Conservation (phyloP, 1,140 invertebrate genomes). For the Branchinecta lynchi region DNA sequence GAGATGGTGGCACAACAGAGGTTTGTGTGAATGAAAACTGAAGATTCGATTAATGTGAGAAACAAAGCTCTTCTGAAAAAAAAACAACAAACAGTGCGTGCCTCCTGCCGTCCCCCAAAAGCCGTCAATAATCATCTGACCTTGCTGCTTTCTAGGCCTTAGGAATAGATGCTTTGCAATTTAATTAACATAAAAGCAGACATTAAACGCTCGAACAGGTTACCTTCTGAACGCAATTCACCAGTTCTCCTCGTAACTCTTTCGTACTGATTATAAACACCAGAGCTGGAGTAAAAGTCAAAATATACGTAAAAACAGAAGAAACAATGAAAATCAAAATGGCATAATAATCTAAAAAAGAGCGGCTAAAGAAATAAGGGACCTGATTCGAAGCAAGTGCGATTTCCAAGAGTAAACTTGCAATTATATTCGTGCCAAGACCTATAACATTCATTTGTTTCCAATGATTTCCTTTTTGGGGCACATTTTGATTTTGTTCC, state of each 20-base stretch:
- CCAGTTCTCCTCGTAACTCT: background rate
- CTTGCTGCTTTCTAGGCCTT: no score
- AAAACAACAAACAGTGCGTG: no score
- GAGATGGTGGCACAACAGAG: no score
- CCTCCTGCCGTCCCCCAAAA: no score
- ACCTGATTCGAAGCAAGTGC: background rate
- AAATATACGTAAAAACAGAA: background rate
- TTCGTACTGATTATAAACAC: conserved; percentile 3
- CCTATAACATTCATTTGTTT: conserved; percentile 1
- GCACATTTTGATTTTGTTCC: background rate
- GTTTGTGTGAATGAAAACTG: no score
- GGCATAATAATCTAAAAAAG: background rate
- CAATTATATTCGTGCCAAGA: background rate
- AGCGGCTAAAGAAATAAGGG: background rate
- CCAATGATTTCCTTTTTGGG: conserved; percentile 1
- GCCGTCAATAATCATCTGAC: no score
- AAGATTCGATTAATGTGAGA: no score
- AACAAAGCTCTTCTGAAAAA: no score
- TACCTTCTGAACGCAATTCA: no score
- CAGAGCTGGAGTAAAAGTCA: conserved; percentile 7
- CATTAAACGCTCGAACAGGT: no score
- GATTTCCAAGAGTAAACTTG: background rate
- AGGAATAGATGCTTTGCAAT: no score
- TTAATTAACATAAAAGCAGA: no score
- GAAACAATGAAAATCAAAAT: background rate